Conservation (phyloP, 2,113 vertebrate genomes). For the Charina bottae region DNA sequence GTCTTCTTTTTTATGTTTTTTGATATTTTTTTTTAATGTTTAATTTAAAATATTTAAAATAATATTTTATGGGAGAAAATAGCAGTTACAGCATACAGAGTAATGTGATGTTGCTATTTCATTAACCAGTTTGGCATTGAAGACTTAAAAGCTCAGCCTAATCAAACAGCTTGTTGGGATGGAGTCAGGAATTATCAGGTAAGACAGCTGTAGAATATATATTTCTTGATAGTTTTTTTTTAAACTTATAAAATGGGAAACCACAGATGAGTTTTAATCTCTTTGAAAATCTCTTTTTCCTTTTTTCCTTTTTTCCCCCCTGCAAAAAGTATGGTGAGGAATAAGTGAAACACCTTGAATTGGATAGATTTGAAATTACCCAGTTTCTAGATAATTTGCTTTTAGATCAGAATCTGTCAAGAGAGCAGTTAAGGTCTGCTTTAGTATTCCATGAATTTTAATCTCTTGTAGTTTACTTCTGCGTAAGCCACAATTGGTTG, state of each 20-base stretch:
- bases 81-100: neutral
- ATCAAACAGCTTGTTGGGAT: constrained; percentile 91
- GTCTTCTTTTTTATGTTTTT: neutral
- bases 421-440: neutral
- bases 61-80: neutral
- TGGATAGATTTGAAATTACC: neutral
- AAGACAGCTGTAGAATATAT: constrained; percentile 1
- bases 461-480: neutral
- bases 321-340: neutral
- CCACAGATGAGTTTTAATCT: neutral
- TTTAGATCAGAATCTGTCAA: neutral
- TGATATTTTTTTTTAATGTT: neutral
- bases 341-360: neutral
- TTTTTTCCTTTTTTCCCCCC: neutral
- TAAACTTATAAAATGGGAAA: neutral
- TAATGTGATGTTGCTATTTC: constrained; percentile 26
- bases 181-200: constrained; percentile 98
- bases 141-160: constrained; percentile 87
- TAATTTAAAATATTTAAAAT: neutral
- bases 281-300: neutral
- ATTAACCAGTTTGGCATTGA: constrained; percentile 89
- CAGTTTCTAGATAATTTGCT: neutral
- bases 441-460: neutral
- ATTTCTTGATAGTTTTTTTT: neutral
- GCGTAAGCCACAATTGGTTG: neutral